Base-by-base conservation (phyloP, 2,888 invertebrate species). In the Operophtera brumata region DNA sequence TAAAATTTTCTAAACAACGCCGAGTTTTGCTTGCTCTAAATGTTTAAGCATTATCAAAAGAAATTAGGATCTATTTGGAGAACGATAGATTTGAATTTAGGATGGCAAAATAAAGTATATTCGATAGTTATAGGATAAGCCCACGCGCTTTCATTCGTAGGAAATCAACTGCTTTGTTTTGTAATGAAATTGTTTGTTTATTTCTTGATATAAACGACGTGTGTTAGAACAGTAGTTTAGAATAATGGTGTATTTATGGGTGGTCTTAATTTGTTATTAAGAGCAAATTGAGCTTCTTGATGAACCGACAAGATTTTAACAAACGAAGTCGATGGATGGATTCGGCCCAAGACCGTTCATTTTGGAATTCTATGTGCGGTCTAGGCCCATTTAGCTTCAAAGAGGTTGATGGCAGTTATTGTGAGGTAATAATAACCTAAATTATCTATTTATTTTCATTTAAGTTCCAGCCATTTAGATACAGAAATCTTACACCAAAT, bases 111-210 rank as follows among this genome's bases (percentile, higher is more conserved):
- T 56, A 62, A 20, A 2, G 57, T 57, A 39, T 50, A 58, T 58
- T 57, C 61, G 82, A 84, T 86, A 20, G 20, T 2, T 20, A 76
- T 77, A 73, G 80, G 82, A 88, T 86, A 80, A 57, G 57, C 89
- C 89, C 78, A 88, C 89, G 77, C 86, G 71, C 76, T 86, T 87
- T 86, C 86, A 79, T 86, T 85, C 80, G 81, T 85, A 80, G 81
- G 71, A 80, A 81, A 78, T 76, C 75, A 78, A 77, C 77, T 76
- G 73, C 80, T 84, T 87, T 85, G 85, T 87, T 84, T 86, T 82
- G 83, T 83, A 84, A 87, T 85, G 80, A 85, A 87, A 85, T 81
- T 81, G 84, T 87, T 80, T 74, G 76, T 80, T 74, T 82, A 82
- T 84, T 85, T 83, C 77, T 81, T 84, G 66, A 79, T 79, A 84